phyloP scores from a whole-genome alignment of 2,113 vertebrate genomes.

The Melanostigma gelatinosum region DNA sequence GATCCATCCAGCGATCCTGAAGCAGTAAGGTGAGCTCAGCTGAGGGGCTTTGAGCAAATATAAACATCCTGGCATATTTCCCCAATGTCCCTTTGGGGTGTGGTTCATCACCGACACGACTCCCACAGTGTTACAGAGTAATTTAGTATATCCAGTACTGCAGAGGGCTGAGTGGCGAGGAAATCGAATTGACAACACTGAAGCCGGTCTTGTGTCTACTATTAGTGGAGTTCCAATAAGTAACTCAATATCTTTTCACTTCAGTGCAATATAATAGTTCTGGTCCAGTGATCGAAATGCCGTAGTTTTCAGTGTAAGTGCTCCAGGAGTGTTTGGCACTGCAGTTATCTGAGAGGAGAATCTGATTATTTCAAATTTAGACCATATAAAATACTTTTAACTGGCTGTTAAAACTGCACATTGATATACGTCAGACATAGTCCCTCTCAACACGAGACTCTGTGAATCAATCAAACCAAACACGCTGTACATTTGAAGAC shows the following conservation, averaged over 20 bases:
- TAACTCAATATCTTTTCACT: slow-evolving; percentile 74
- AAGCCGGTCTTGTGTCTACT: slow-evolving; percentile 41
- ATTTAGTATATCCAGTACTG: slow-evolving; percentile 40
- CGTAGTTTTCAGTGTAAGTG: slow-evolving; percentile 43
- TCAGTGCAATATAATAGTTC: slow-evolving; percentile 54
- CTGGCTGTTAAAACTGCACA: slow-evolving; percentile 18
- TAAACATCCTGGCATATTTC: slow-evolving; percentile 49
- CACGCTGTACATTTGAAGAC: not conserved
- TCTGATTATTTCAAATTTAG: slow-evolving; percentile 47
- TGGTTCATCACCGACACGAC: slow-evolving; percentile 32
- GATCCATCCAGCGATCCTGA: slow-evolving; percentile 32
- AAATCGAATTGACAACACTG: slow-evolving; percentile 67
- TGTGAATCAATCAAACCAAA: slow-evolving; percentile 4
- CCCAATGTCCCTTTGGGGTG: slow-evolving; percentile 35
- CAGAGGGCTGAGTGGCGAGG: slow-evolving; percentile 34
- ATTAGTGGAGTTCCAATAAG: slow-evolving; percentile 57
- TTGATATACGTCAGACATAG: not conserved
- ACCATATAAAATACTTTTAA: slow-evolving; percentile 24
- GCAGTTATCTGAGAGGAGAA: slow-evolving; percentile 51
- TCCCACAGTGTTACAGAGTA: slow-evolving; percentile 37
- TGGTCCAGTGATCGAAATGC: slow-evolving; percentile 52
- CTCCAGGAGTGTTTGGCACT: slow-evolving; percentile 32
- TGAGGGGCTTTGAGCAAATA: slow-evolving; percentile 58
- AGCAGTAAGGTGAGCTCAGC: slow-evolving; percentile 63
- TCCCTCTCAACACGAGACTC: not conserved